Evolutionary conservation across 2,113 vertebrate species (phyloP), one percentile per base, ranked within the genome.

Genomic region (Dromas ardeola): DNA sequence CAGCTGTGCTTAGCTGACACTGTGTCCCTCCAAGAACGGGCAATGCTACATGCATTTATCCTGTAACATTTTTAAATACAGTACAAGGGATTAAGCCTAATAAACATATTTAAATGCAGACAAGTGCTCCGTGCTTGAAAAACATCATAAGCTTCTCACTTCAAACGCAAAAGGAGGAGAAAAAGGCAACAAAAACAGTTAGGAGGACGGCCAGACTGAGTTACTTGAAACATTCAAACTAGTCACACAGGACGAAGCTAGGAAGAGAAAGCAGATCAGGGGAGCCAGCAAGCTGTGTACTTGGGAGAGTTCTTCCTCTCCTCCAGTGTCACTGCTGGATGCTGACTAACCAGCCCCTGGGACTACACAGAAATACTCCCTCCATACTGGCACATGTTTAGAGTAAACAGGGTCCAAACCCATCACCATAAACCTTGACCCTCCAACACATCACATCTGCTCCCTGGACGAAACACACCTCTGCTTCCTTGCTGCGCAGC

Each of bases 401-500:
- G 25, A 77, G 34, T 8, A 59, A 49, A 32, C 8, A 32, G 25
- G 27, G 43, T 5, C 29, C 47, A 65, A 83, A 52, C 7, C 66
- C 32, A 32, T 13, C 26, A 21, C 34, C 55, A 29, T n/a, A 52
- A 40, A 59, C 9, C 42, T 30, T 2, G 9, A 19, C 15, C 29
- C 59, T 53, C 56, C n/a, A 56, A 8, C 29, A 7, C 1, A 2
- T 16, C 47, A 34, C 6, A 18, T 25, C 40, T 8, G 13, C 47
- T 52, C 45, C 43, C 23, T 11, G 4, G 38, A 45, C 25, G 36
- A 36, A 47, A 32, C 1, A 0, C 20, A 13, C 32, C n/a, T 55
- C 8, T 59, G 36, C 13, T n/a, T 45, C 29, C 25, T 17, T 1
- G 0, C 74, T 29, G 45, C 2, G 5, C 1, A 6, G 66, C 30